phyloP scores from a whole-genome alignment of 1,140 invertebrate species.

The Tribolium madens region DNA sequence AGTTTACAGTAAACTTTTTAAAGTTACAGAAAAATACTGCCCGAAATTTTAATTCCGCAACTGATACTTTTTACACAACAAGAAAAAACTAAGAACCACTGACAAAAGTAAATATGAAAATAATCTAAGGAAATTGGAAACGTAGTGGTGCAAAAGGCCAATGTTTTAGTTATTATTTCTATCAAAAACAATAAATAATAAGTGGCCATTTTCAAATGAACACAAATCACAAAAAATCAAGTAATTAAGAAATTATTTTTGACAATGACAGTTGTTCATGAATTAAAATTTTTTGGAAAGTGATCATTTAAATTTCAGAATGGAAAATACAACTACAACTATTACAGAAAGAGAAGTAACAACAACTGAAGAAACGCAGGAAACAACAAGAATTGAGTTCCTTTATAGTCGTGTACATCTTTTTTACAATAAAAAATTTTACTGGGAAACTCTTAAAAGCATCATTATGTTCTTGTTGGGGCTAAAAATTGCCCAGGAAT shows the following conservation, averaged over 20 bases:
- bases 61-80: too few relatives aligned
- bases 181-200: too few relatives aligned
- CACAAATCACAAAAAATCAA: neutral
- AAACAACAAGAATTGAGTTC: neutral
- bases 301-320: neutral
- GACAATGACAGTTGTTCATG: neutral
- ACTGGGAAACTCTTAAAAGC: conserved; percentile 49
- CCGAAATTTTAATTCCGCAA: too few relatives aligned
- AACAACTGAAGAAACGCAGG: neutral
- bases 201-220: too few relatives aligned
- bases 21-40: too few relatives aligned
- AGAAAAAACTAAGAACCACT: too few relatives aligned
- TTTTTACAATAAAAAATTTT: conserved; percentile 45
- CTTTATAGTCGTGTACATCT: neutral
- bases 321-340: neutral
- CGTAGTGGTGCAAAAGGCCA: too few relatives aligned
- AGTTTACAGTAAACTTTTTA: too few relatives aligned
- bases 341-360: neutral
- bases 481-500: conserved; percentile 51
- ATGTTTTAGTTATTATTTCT: too few relatives aligned
- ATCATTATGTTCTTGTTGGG: conserved; percentile 49
- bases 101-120: too few relatives aligned
- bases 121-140: too few relatives aligned
- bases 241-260: neutral
- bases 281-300: neutral